Evolutionary conservation across 2,797 vertebrate genomes (phyloP), one percentile per base, ranked within the genome.

Genomic region (Sorex maritimensis): DNA sequence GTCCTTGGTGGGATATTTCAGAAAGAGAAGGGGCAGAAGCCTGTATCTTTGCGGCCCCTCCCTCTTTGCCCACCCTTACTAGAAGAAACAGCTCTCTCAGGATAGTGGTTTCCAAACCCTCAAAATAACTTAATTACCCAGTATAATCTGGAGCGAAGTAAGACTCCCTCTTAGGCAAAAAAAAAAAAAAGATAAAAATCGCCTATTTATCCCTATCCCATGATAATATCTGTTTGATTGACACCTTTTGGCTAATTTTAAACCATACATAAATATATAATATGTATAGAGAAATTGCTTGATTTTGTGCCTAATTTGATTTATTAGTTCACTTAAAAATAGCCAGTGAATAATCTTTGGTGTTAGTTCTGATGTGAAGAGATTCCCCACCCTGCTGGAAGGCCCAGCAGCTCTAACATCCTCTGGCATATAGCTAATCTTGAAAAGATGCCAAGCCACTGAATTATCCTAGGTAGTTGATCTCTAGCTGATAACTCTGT

Each of bases 81-180:
- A 82, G 74, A 52, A 55, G 81, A 83, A 74, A 38, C n/a, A 82
- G 38, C 15, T 52, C 26, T 80, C 26, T 63, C 14, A 86, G 24
- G 44, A 55, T 75, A 61, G 26, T 69, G n/a, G 24, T 91, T 95
- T 95, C 90, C 49, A 95, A 92, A 74, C 19, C 49, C 90, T 95
- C 69, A 90, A 84, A 95, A 90, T 90, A 71, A 94, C 92, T 82
- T 88, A 17, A 69, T 75, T 77, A 28, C 6, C 24, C 2, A 67
- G 11, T 65, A 88, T 71, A 73, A 58, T 38, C 19, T 82, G 58
- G n/a, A 82, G 38, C 78, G 73, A 91, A 85, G 46, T 81, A 8
- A 68, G 58, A 63, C 61, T 79, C 52, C 87, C 65, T 71, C 13
- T 28, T 83, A 17, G 72, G 13, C 8, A 79, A 79, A 77, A 91